phyloP scores from a whole-genome alignment of 2,113 vertebrate species.

The Engraulis encrasicolus region DNA sequence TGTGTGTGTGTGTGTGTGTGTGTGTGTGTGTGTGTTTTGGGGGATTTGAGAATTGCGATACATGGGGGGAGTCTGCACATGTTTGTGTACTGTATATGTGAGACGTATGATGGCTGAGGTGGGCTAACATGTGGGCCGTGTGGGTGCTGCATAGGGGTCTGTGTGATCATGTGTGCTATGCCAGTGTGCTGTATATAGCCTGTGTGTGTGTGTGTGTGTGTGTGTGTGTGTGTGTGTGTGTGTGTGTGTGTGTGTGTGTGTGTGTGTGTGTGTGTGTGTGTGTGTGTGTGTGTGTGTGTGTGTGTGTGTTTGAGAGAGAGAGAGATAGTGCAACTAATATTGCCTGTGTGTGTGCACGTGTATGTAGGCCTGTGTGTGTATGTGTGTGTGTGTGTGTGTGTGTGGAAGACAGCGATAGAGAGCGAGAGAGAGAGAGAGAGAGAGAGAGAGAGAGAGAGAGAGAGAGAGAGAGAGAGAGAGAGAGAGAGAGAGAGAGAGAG shows the following conservation, averaged over 20 bases:
- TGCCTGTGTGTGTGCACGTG: neutral
- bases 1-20: neutral
- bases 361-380: neutral
- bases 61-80: neutral
- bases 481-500: no score
- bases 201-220: neutral
- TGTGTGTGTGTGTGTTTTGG: no score
- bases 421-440: no score
- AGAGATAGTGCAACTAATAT: no score
- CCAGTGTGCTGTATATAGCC: neutral
- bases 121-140: neutral
- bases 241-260: neutral
- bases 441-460: no score
- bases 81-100: constrained; percentile 1
- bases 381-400: neutral
- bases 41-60: neutral
- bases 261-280: neutral
- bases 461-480: no score
- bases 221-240: neutral
- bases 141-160: neutral
- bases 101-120: neutral
- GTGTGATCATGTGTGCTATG: neutral
- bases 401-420: no score
- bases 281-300: neutral
- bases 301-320: no score